phyloP scores from a whole-genome alignment of 2,113 vertebrate genomes.

The Bagarius yarrelli region DNA sequence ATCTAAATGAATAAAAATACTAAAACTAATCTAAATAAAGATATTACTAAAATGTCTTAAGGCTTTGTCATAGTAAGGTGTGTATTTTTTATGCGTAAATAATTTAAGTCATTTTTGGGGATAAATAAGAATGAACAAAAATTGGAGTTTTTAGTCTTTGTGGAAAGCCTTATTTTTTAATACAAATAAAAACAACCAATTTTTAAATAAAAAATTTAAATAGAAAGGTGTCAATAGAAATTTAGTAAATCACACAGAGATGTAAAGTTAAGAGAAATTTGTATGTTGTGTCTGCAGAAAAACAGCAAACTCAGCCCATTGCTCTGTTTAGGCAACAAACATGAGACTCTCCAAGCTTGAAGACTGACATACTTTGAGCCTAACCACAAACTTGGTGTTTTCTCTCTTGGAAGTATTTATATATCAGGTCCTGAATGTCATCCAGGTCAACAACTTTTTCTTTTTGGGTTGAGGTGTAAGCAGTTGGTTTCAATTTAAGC shows the following conservation, averaged over 20 bases:
- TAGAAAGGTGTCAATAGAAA: not conserved
- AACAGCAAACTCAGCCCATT: constrained; percentile 47
- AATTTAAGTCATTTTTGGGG: not conserved
- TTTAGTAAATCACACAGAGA: constrained; percentile 11
- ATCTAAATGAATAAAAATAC: too few relatives aligned
- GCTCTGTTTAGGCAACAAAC: constrained; percentile 60
- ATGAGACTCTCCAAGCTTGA: constrained; percentile 36
- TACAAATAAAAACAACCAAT: not conserved
- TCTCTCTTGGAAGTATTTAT: constrained; percentile 47
- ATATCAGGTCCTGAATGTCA: constrained; percentile 52
- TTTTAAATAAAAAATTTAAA: not conserved
- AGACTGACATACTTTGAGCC: constrained; percentile 52
- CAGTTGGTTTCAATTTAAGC: not conserved
- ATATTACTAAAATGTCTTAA: too few relatives aligned
- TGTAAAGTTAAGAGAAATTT: constrained; percentile 25
- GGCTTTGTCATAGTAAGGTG: not conserved
- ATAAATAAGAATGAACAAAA: not conserved
- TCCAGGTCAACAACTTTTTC: constrained; percentile 40
- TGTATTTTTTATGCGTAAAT: not conserved
- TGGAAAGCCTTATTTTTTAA: not conserved
- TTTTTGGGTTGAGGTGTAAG: constrained; percentile 8
- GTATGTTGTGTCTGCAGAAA: constrained; percentile 24
- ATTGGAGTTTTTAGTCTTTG: not conserved
- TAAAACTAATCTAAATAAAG: too few relatives aligned
- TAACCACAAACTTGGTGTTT: constrained; percentile 50